These are phyloP conservation scores for Oreortyx pictus DNA, from an alignment of 2,797 vertebrate genomes.

Conservation along the genomic window DNA sequence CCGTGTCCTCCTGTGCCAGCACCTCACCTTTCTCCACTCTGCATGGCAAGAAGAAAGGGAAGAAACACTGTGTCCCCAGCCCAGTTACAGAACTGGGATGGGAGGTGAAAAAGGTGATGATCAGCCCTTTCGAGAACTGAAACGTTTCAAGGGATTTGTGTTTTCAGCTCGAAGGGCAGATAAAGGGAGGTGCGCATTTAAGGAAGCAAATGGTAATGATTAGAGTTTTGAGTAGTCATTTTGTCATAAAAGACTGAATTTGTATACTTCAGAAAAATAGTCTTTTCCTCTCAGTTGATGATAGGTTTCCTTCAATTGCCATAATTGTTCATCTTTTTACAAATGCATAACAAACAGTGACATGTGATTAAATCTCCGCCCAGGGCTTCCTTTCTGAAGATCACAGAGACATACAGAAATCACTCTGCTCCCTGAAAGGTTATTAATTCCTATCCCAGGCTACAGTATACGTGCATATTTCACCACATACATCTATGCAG, in stretches of 20 bases:
- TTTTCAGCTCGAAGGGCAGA: slow-evolving; percentile 66
- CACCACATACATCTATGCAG: neutral
- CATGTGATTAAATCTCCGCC: slow-evolving; percentile 64
- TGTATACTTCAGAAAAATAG: slow-evolving; percentile 72
- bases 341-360: slow-evolving; percentile 67
- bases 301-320: slow-evolving; percentile 73
- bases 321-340: slow-evolving; percentile 71
- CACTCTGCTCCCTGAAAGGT: neutral
- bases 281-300: slow-evolving; percentile 77
- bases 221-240: slow-evolving; percentile 77
- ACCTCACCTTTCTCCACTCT: neutral
- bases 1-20: neutral
- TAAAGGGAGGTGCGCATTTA: slow-evolving; percentile 71
- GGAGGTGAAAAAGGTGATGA: fast-evolving
- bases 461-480: neutral
- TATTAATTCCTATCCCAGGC: neutral
- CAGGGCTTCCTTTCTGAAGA: slow-evolving; percentile 62
- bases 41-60: neutral
- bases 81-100: neutral
- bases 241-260: slow-evolving; percentile 74
- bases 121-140: neutral
- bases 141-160: slow-evolving; percentile 20
- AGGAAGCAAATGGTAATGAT: slow-evolving; percentile 78
- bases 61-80: neutral
- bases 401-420: slow-evolving; percentile 25